Evolutionary conservation across 2,797 vertebrate species (phyloP), one percentile per base, ranked within the genome.

Genomic region (Coccyzus lansbergi): DNA sequence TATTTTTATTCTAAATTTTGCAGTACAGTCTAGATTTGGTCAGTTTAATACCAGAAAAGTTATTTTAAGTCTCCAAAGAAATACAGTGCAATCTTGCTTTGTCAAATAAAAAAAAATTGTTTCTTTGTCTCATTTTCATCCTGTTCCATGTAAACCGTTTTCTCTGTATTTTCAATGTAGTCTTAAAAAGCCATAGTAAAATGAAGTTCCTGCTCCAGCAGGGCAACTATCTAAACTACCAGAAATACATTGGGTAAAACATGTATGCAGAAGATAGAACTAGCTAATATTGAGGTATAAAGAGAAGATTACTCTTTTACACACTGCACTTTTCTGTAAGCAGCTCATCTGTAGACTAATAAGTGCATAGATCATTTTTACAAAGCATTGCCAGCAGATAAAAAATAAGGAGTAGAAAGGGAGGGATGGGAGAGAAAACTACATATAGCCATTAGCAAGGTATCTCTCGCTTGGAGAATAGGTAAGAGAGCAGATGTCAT

Each of bases 281-380:
- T 56, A 64, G n/a, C 28, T 68, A 65, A 52, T 38, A 62, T 12
- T 0, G 2, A 55, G 42, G 3, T 44, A 49, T 29, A 26, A 48
- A n/a, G 14, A 86, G 16, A 13, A 34, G 62, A 46, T 62, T 5
- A 62, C 17, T 10, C 81, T 69, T 78, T 83, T 58, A 51, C 31
- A 44, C 9, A 44, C 22, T 9, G 16, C 46, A 36, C 11, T 83
- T 72, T 81, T 81, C 36, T 80, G 25, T 20, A 44, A 67, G 52
- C 29, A 77, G 25, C 14, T 77, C 7, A 3, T 19, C 12, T 21
- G 4, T 4, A 75, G 42, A 53, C 7, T 26, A 67, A 16, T 7
- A 22, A 62, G 17, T 1, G 1, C 1, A 0, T 4, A 55, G 36
- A 52, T 6, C 0, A 1, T 26, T 56, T 53, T 68, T 38, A 74